These are phyloP conservation scores for Cheilosia urbana DNA, from an alignment of 2,888 invertebrate genomes.

Conservation along the genomic window DNA sequence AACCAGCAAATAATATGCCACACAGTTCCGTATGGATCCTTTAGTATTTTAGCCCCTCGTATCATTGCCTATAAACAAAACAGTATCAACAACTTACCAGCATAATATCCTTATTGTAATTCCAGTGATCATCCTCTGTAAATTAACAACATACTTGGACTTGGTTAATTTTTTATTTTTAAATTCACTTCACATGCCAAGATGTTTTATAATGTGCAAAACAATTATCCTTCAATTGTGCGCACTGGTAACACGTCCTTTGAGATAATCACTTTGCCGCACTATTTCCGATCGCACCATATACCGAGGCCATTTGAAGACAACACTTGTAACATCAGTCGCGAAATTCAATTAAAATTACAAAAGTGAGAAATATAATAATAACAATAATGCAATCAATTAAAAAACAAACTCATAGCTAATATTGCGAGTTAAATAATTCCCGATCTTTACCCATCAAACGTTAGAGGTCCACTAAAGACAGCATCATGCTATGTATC, in stretches of 20 bases:
- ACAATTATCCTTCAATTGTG: too few relatives aligned
- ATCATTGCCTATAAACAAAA: too few relatives aligned
- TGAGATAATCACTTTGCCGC: constrained; percentile 6
- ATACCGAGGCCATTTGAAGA: not conserved
- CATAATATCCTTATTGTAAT: too few relatives aligned
- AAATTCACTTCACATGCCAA: too few relatives aligned
- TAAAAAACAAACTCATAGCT: constrained; percentile 42
- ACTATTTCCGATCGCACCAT: constrained; percentile 3
- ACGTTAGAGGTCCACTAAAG: constrained; percentile 77
- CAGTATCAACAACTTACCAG: too few relatives aligned
- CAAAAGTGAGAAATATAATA: not conserved
- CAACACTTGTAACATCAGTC: constrained; percentile 6
- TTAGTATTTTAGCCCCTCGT: too few relatives aligned
- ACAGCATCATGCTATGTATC: constrained; percentile 75
- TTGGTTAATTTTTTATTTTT: too few relatives aligned
- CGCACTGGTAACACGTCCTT: not conserved
- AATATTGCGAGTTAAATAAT: constrained; percentile 71
- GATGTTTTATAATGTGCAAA: too few relatives aligned
- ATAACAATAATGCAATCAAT: constrained; percentile 15
- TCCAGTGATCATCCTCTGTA: too few relatives aligned
- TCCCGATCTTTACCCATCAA: constrained; percentile 77
- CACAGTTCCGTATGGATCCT: too few relatives aligned
- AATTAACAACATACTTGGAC: too few relatives aligned
- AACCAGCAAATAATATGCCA: too few relatives aligned
- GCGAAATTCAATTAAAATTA: not conserved